phyloP scores from a whole-genome alignment of 2,888 invertebrate genomes.

The Unio delphinus region DNA sequence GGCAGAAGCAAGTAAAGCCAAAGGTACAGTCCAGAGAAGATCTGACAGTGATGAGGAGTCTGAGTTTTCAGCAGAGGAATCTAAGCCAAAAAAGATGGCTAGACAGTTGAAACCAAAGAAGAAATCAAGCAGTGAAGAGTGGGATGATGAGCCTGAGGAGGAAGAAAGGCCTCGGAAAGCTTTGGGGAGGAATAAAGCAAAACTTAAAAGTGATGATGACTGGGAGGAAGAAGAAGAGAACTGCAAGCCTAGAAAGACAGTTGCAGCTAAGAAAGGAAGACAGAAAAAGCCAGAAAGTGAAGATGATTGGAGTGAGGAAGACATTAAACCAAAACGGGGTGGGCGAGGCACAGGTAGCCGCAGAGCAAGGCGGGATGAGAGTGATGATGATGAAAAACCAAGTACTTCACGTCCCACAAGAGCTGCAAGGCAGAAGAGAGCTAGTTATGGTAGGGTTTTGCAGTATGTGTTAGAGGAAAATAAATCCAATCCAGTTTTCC shows the following conservation, averaged over 20 bases:
- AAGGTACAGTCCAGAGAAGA: constrained; percentile 21
- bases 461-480: too few relatives aligned
- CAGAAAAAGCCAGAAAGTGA: constrained; percentile 17
- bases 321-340: constrained; percentile 17
- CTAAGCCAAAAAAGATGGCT: constrained; percentile 10
- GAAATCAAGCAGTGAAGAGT: constrained; percentile 28
- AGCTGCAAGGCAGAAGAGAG: constrained; percentile 51
- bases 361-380: constrained; percentile 8
- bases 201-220: constrained; percentile 7
- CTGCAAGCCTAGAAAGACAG: background rate
- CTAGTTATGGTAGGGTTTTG: constrained; percentile 51
- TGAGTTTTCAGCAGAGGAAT: background rate
- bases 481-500: too few relatives aligned
- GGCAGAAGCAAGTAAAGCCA: constrained; percentile 21
- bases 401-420: constrained; percentile 41
- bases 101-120: constrained; percentile 28
- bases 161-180: constrained; percentile 24
- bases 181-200: too few relatives aligned
- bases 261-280: constrained; percentile 3
- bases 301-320: constrained; percentile 35
- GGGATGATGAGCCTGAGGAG: constrained; percentile 32
- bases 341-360: constrained; percentile 4
- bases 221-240: constrained; percentile 11
- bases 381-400: constrained; percentile 31
- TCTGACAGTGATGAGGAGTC: constrained; percentile 5